Evolutionary conservation across 1,140 invertebrate species (phyloP), one percentile per base, ranked within the genome.

Genomic region (Adoxophyes honmai): DNA sequence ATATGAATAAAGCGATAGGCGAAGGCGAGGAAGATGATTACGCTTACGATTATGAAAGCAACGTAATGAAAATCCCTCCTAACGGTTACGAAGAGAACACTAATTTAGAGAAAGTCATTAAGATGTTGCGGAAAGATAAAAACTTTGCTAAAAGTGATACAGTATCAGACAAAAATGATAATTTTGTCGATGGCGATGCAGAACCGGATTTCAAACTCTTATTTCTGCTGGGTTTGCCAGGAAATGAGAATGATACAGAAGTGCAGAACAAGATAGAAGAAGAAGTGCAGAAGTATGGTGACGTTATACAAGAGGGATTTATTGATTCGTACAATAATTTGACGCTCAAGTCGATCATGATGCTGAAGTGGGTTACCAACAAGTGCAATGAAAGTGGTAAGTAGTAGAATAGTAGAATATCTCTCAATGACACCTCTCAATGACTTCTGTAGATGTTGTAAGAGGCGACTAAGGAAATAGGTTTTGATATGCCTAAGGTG

Each of bases 281-380:
- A 33, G 94, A 95, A 72, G 91, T 87, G 39, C 78, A 91, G 1
- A 83, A 86, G 18, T 93, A 93, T 67, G 92, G 93, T 18, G 97
- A 99, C 82, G 93, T 99, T n/a, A 94, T 99, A 35, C 95, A 98
- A 87, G 96, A 97, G 81, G 92, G 93, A 53, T 98, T 98, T 77
- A 75, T 94, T 8, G 97, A 99, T 81, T 94, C 94, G 0, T 98
- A 98, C 81, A 95, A 96, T 78, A 98, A 99, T 91, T 89, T 98
- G 51, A 98, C 97, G 0, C 80, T 98, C 5, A 98, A 98, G 79
- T 95, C 94, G 11, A 92, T 96, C 10, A 94, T 96, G 92, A 91
- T 96, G 82, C 83, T 98, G 37, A 97, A 97, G 78, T 96, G 95
- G 93, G 92, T 95, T 4, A 92, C 86, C 0, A 89, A 86, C 6